Conservation (phyloP, 1,140 invertebrate genomes). For the Palaemon carinicauda region DNA sequence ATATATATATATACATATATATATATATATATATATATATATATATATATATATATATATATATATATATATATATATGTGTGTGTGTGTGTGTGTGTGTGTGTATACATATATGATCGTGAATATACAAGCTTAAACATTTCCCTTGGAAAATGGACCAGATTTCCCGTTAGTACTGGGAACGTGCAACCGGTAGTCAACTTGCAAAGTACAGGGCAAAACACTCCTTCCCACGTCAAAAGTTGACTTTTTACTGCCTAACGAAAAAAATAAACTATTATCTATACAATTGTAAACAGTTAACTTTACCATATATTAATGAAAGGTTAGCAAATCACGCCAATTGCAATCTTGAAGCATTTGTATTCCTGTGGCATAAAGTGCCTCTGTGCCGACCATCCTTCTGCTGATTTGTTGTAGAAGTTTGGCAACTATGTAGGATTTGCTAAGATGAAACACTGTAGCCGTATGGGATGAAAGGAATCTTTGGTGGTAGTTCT, state of each 20-base stretch:
- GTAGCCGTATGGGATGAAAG: conserved; percentile 37
- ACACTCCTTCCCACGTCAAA: no score
- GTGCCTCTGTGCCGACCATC: background rate
- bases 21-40: background rate
- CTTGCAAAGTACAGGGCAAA: no score
- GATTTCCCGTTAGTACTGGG: background rate
- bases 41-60: background rate
- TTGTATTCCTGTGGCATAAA: background rate
- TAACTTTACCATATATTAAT: no score
- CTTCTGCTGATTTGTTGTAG: conserved; percentile 14
- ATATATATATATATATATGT: background rate
- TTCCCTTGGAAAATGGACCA: background rate
- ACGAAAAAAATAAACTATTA: no score
- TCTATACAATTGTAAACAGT: no score
- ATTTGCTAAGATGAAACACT: conserved; percentile 13
- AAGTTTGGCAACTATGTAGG: conserved; percentile 37
- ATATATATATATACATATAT: background rate
- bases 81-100: conserved; percentile 15
- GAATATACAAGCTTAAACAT: background rate
- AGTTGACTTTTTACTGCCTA: no score
- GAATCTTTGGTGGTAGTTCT: background rate
- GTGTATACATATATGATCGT: background rate
- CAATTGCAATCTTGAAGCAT: background rate
- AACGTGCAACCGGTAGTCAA: no score
- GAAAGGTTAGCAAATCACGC: no score